Evolutionary conservation across 1,140 invertebrate species (phyloP).

Genomic region (Oncopeltus fasciatus): DNA sequence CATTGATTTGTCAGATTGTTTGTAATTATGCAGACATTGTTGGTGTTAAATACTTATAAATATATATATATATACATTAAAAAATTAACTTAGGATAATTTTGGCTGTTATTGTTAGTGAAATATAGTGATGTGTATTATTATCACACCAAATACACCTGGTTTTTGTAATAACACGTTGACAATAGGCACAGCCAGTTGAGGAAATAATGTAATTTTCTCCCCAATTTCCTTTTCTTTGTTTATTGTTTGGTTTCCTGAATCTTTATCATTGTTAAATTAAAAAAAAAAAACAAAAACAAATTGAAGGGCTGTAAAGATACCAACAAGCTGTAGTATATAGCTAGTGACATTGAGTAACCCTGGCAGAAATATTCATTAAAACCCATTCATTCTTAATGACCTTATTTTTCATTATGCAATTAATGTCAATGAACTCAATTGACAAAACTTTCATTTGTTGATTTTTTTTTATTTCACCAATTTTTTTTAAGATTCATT

Average conservation of each 20-base stretch:
- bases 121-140: neutral
- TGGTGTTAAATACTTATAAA: conserved; percentile 2
- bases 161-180: conserved; percentile 8
- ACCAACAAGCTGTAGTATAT: neutral
- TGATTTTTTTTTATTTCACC: neutral
- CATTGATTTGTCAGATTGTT: conserved; percentile 1
- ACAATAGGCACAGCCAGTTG: conserved; percentile 11
- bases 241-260: no score
- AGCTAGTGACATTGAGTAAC: neutral
- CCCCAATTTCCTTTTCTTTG: neutral
- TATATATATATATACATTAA: conserved; percentile 2
- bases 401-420: no score
- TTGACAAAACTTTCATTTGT: conserved; percentile 1
- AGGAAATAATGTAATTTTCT: neutral
- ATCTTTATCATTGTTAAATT: no score
- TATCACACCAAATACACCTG: neutral
- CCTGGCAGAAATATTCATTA: neutral
- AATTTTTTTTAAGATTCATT: neutral
- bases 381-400: neutral
- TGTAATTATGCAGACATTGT: conserved; percentile 3
- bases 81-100: conserved; percentile 3
- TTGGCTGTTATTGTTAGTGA: conserved; percentile 10
- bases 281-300: neutral
- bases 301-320: neutral
- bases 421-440: neutral